Evolutionary conservation across 2,797 vertebrate species (phyloP), one percentile per base, ranked within the genome.

Genomic region (Acanthurus leucopareius): DNA sequence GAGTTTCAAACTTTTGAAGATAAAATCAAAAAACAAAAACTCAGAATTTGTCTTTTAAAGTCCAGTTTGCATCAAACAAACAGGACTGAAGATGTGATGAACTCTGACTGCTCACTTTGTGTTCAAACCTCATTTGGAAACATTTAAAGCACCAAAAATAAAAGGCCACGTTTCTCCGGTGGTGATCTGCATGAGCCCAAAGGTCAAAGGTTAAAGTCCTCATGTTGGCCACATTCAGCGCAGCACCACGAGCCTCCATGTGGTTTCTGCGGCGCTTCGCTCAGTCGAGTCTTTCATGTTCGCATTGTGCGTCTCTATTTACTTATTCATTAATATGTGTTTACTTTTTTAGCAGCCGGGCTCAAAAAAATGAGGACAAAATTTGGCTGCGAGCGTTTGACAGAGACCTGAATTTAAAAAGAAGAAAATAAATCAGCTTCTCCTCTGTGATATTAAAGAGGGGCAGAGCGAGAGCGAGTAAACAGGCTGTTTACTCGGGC

Each of bases 381-480:
- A 38, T 76, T 14, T 51, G 71, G 60, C 68, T 3, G 20, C 47
- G 71, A 64, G 69, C 19, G 7, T 75, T 65, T 66, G 71, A 83
- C 68, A 69, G 60, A 4, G 49, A 53, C 69, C 76, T 42, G 69
- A 59, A 57, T 85, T 54, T 60, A 4, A 73, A 69, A 51, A 45
- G 20, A 63, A 13, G n/a, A 65, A 79, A 71, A 67, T 80, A 67
- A 75, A 54, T 45, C 69, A 57, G 53, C 69, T 63, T 57, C 45
- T 68, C n/a, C 32, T 87, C 60, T 35, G 1, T 59, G 72, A 73
- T 69, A 20, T 71, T 25, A 64, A 88, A 88, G 69, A 76, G 57
- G 74, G 71, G 22, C 83, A 83, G 70, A 60, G 44, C 2, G 15
- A 19, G 60, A 72, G 47, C 58, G n/a, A 73, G 75, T 79, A 73